Evolutionary conservation across 35 echinoderm and acorn worm genomes (phyloP), one percentile per base, ranked within the genome.

Genomic region (Eucidaris tribuloides): DNA sequence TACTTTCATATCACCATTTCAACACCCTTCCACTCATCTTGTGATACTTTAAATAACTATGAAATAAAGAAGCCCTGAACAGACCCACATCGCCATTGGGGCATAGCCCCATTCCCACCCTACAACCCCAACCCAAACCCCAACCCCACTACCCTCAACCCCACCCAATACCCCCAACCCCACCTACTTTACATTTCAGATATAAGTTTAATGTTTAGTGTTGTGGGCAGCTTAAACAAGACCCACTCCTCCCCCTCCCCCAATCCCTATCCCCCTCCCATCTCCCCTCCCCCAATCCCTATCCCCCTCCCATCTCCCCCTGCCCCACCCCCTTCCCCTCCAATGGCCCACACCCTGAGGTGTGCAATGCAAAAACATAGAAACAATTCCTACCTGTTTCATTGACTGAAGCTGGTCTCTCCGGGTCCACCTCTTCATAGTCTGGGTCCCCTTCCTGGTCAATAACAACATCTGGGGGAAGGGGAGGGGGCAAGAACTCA

Each of bases 401-500:
- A 74, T 19, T 74, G 4, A 36, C 68, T 41, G 68, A 74, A 25
- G 68, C 34, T 41, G 68, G 68, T 4, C 68, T 13, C 44, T 2
- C 41, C 68, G 24, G 38, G 37, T 74, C 68, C 1, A 74, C 68
- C 68, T 74, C 68, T 36, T 74, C 68, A 25, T 74, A 74, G 22
- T 74, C 68, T 1, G 68, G 68, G 22, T 74, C 40, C 15, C 44
- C 15, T 11, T 11, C 48, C 19, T 13, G 31, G 38, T 80, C 52
- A 19, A 9, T 48, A 2, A 32, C 13, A 46, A 58, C 28, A 22
- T 44, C 45, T 2, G 45, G 23, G 13, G 85, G 85, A 29, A 87
- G 39, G 43, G 85, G 85, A 46, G 83, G 83, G 9, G 85, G 85
- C 4, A 76, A 50, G 39, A 63, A 87, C 0, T 79, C 52, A 2